Conservation (phyloP, 2,113 vertebrate species). For the Ondatra zibethicus region DNA sequence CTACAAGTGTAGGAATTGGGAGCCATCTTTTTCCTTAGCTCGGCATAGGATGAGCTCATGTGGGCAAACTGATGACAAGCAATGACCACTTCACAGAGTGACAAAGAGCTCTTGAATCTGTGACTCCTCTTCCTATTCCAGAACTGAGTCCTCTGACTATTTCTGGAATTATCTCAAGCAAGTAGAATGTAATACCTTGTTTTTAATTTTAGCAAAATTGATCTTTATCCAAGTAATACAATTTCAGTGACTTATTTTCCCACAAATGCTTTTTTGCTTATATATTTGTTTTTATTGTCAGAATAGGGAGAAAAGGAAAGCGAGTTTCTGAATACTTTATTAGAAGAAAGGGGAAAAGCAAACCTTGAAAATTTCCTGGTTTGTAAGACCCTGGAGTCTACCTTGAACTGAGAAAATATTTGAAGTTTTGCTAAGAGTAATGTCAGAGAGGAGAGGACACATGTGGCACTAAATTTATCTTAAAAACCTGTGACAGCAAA, state of each 20-base stretch:
- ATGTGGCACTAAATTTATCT: not conserved
- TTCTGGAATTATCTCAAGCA: not conserved
- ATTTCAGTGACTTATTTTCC: not conserved
- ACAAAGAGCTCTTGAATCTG: not conserved
- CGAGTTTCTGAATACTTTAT: not conserved
- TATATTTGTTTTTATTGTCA: constrained; percentile 42
- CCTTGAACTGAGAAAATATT: not conserved
- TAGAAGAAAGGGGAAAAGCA: not conserved
- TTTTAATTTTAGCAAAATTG: constrained; percentile 19
- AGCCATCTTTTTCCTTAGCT: not conserved
- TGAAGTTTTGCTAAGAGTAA: not conserved
- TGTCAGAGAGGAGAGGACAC: constrained; percentile 27
- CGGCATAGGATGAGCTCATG: not conserved
- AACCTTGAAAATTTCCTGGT: not conserved
- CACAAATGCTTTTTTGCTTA: not conserved
- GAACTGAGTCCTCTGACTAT: not conserved
- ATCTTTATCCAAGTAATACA: not conserved
- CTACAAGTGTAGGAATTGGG: too few species aligned
- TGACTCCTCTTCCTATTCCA: not conserved
- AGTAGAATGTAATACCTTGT: not conserved
- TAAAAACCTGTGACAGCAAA: not conserved
- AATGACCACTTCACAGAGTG: not conserved
- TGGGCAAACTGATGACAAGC: not conserved
- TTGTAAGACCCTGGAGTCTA: not conserved
- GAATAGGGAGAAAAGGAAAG: not conserved